A percentile compares a stretch with the other conserved stretches of the same genome.
Conservation (phyloP, 2,113 vertebrate species). For the Pterocles burchelli region DNA sequence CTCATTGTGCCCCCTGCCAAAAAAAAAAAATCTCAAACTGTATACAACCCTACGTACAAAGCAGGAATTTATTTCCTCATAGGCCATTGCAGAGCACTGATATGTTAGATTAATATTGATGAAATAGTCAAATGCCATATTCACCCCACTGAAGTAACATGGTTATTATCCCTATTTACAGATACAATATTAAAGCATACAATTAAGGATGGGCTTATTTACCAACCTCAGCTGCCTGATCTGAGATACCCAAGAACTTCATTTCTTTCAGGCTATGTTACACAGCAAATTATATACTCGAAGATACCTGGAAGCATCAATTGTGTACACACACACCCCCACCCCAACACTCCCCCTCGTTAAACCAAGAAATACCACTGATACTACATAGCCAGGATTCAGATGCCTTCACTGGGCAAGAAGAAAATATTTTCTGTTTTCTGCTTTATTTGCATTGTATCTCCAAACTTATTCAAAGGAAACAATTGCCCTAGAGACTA, state of each 20-base stretch:
- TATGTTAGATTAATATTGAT: not conserved
- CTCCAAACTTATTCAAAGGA: not conserved
- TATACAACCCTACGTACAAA: not conserved
- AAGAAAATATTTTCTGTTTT: not conserved
- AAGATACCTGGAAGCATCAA: not conserved
- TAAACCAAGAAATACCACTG: not conserved
- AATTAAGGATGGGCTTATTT: not conserved
- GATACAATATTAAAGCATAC: not conserved
- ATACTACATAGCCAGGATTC: not conserved
- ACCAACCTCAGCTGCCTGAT: not conserved
- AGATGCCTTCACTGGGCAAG: not conserved
- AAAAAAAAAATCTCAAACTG: not conserved
- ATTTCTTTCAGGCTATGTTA: not conserved
- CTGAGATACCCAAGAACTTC: not conserved
- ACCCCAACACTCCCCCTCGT: too few species aligned
- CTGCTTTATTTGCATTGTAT: not conserved
- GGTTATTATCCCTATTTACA: not conserved
- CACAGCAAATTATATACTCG: not conserved
- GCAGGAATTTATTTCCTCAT: not conserved
- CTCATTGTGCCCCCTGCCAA: fast-evolving
- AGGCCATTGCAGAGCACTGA: not conserved
- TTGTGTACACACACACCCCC: not conserved
- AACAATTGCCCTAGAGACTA: not conserved
- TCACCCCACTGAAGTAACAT: not conserved
- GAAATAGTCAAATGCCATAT: not conserved